Percentiles rank a stretch among this genome's conserved stretches.
phyloP scores from a whole-genome alignment of 2,797 vertebrate species.

The Gobionotothen gibberifrons region DNA sequence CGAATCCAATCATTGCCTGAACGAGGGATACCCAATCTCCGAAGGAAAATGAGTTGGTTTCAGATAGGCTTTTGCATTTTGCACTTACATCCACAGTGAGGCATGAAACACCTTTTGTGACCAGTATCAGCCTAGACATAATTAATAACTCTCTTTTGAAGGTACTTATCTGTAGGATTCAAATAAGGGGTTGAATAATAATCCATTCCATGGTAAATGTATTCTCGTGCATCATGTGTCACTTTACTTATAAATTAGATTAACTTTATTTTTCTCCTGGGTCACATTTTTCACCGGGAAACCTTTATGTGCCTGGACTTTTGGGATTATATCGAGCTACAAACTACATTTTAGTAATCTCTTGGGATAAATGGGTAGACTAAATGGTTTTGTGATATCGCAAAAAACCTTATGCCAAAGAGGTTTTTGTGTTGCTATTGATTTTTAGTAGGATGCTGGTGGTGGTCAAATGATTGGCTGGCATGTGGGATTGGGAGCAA shows the following conservation, averaged over 20 bases:
- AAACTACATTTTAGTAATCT: slow-evolving; percentile 18
- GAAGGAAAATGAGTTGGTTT: slow-evolving; percentile 59
- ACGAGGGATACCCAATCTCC: slow-evolving; percentile 53
- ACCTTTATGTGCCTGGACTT: slow-evolving; percentile 5
- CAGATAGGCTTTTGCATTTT: slow-evolving; percentile 48
- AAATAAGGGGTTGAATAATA: slow-evolving; percentile 39
- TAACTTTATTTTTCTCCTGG: slow-evolving; percentile 4
- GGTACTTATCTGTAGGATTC: slow-evolving; percentile 42
- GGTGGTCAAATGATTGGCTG: slow-evolving; percentile 64
- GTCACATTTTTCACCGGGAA: slow-evolving; percentile 2
- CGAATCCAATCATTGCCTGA: slow-evolving; percentile 65
- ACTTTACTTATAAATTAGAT: neutral
- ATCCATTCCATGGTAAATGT: slow-evolving; percentile 11
- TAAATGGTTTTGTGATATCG: slow-evolving; percentile 41
- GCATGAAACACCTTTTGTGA: slow-evolving; percentile 39
- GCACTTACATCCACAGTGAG: slow-evolving; percentile 48
- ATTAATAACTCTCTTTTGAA: slow-evolving; percentile 43
- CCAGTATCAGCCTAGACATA: slow-evolving; percentile 47
- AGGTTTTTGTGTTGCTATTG: slow-evolving; percentile 41
- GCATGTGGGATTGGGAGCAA: slow-evolving; percentile 52
- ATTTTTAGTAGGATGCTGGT: slow-evolving; percentile 52
- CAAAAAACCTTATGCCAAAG: slow-evolving; percentile 29
- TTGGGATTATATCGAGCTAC: slow-evolving; percentile 19
- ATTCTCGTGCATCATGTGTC: neutral
- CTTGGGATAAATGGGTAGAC: slow-evolving; percentile 12